phyloP scores from a whole-genome alignment of 1,140 invertebrate genomes.

The Pseudomyrmex dendroicus region DNA sequence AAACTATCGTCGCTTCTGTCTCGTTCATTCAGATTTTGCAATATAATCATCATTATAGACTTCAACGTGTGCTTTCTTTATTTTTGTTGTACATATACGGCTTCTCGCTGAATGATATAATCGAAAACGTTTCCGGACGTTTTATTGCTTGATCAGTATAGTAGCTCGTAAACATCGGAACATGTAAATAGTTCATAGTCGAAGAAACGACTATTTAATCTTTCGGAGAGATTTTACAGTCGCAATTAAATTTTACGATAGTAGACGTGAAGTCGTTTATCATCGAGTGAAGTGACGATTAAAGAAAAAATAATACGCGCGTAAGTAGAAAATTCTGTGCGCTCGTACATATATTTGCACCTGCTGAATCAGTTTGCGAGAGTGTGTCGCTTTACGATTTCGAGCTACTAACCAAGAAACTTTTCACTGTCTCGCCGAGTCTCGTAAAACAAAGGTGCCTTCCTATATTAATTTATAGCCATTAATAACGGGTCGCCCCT shows the following conservation, averaged over 20 bases:
- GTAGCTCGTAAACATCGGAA: background rate
- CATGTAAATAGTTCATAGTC: background rate
- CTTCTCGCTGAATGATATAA: conserved; percentile 4
- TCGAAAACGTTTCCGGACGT: background rate
- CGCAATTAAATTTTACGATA: conserved; percentile 12
- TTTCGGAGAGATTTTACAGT: background rate
- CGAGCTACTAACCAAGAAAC: conserved; percentile 22
- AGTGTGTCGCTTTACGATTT: conserved; percentile 19
- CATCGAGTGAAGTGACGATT: background rate
- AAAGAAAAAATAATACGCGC: background rate
- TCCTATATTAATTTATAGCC: conserved; percentile 58
- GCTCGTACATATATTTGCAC: background rate
- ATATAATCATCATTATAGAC: conserved; percentile 19
- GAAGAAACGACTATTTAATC: background rate
- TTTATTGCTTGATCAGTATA: background rate
- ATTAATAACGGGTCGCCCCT: conserved; percentile 59
- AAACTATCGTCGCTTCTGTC: conserved; percentile 49
- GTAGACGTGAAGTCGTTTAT: background rate
- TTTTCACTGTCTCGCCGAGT: background rate
- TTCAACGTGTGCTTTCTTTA: conserved; percentile 15
- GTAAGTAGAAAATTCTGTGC: background rate
- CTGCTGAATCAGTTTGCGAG: background rate
- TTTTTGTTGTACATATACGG: background rate
- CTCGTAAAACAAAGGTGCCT: conserved; percentile 32
- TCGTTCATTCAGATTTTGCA: conserved; percentile 22